A percentile compares a stretch with the other conserved stretches of the same genome.
Conservation (phyloP, 2,113 vertebrate species). For the Oceanites oceanicus region DNA sequence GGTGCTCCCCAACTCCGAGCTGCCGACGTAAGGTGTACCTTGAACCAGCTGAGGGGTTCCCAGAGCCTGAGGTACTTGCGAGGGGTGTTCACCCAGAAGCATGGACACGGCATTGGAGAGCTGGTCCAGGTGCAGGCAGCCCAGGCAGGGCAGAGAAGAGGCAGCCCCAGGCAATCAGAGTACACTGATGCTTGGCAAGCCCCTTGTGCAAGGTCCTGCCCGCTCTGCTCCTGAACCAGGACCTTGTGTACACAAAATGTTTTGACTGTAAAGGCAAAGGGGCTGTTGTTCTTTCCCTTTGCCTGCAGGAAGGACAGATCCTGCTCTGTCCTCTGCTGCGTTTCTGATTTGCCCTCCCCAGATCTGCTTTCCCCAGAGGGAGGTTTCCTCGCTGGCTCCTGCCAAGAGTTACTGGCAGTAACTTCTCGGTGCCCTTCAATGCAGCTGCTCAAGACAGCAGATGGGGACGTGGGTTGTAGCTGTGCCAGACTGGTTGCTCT, state of each 20-base stretch:
- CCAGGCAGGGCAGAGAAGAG: not conserved
- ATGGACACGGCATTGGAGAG: not conserved
- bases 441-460: slow-evolving; percentile 55
- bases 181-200: not conserved
- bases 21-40: fast-evolving
- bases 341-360: slow-evolving; percentile 1
- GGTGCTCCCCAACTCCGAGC: not conserved
- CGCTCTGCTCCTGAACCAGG: not conserved
- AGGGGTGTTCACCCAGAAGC: not conserved
- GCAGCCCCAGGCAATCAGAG: fast-evolving
- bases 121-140: not conserved
- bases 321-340: not conserved
- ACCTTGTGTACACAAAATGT: not conserved
- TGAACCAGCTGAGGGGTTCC: not conserved
- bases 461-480: slow-evolving; percentile 33
- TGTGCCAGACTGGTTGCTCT: slow-evolving; percentile 26
- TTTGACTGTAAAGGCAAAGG: not conserved
- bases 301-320: not conserved
- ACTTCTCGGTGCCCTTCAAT: slow-evolving; percentile 29
- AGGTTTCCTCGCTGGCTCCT: slow-evolving; percentile 17
- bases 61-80: not conserved
- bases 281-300: not conserved
- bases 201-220: not conserved
- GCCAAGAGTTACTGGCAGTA: slow-evolving; percentile 47
- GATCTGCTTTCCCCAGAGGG: not conserved